Conservation (phyloP, 2,113 vertebrate species). For the Raja brachyura region DNA sequence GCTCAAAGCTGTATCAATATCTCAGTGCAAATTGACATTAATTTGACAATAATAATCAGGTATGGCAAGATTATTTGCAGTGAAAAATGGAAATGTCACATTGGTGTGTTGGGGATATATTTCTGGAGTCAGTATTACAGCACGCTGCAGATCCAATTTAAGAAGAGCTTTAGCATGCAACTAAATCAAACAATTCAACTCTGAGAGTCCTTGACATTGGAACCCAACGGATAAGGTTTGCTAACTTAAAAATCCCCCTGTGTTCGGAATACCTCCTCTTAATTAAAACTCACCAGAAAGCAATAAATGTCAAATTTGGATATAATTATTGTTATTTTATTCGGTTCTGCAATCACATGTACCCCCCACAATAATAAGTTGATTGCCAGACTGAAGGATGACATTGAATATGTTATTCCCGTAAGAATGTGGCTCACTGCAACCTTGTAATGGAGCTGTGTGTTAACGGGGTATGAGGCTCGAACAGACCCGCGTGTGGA, state of each 20-base stretch:
- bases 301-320: not conserved
- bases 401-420: not conserved
- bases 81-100: not conserved
- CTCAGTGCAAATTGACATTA: slow-evolving; percentile 13
- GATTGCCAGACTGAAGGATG: not conserved
- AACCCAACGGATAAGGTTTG: not conserved
- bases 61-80: not conserved
- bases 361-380: not conserved
- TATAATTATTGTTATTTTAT: not conserved
- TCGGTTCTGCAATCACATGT: not conserved
- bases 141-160: not conserved
- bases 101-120: not conserved
- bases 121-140: not conserved
- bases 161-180: not conserved
- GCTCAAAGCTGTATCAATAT: not conserved
- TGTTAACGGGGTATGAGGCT: not conserved
- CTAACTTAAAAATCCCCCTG: not conserved
- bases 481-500: too few relatives aligned
- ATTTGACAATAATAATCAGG: not conserved
- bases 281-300: not conserved
- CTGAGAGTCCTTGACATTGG: not conserved
- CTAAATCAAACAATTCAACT: not conserved
- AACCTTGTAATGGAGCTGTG: not conserved
- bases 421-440: not conserved
- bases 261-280: not conserved